Percentiles rank a stretch among this genome's conserved stretches.
Evolutionary conservation across 2,797 vertebrate species (phyloP).

Genomic region (Sebastes ruberrimus): DNA sequence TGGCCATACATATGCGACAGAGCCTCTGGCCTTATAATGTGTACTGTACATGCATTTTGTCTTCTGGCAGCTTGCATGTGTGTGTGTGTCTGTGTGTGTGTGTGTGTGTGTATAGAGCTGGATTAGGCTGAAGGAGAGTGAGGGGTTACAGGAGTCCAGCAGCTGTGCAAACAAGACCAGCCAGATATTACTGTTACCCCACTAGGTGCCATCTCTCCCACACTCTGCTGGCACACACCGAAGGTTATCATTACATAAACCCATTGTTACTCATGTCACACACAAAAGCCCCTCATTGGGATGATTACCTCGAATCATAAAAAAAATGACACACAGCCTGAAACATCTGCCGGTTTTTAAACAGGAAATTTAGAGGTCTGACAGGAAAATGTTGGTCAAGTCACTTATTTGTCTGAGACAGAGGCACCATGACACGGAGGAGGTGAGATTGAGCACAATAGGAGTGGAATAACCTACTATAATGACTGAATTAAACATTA

Average conservation of each 20-base stretch:
- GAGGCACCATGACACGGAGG: slow-evolving; percentile 4
- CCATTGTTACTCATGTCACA: slow-evolving; percentile 34
- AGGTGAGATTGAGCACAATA: not conserved
- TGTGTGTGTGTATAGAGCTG: slow-evolving; percentile 15
- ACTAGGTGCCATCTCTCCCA: slow-evolving; percentile 65
- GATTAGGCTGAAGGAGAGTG: slow-evolving; percentile 56
- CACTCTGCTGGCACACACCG: slow-evolving; percentile 34
- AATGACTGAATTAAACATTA: not conserved
- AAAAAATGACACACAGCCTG: slow-evolving; percentile 21
- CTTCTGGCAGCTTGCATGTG: not conserved
- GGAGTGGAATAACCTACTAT: not conserved
- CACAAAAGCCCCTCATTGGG: slow-evolving; percentile 41
- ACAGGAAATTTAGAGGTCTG: slow-evolving; percentile 31
- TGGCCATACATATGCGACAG: not conserved
- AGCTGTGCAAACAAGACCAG: slow-evolving; percentile 82
- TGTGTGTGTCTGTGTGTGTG: slow-evolving; percentile 4
- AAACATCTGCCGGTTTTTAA: slow-evolving; percentile 42
- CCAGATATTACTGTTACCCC: slow-evolving; percentile 75
- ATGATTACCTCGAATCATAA: slow-evolving; percentile 31
- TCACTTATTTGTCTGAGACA: slow-evolving; percentile 36
- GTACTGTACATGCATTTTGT: slow-evolving; percentile 7
- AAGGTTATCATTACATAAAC: slow-evolving; percentile 48
- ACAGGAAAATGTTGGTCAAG: not conserved
- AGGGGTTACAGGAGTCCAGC: slow-evolving; percentile 73
- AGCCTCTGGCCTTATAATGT: not conserved